Evolutionary conservation across 2,797 vertebrate species (phyloP).

Genomic region (Etheostoma perlongum): DNA sequence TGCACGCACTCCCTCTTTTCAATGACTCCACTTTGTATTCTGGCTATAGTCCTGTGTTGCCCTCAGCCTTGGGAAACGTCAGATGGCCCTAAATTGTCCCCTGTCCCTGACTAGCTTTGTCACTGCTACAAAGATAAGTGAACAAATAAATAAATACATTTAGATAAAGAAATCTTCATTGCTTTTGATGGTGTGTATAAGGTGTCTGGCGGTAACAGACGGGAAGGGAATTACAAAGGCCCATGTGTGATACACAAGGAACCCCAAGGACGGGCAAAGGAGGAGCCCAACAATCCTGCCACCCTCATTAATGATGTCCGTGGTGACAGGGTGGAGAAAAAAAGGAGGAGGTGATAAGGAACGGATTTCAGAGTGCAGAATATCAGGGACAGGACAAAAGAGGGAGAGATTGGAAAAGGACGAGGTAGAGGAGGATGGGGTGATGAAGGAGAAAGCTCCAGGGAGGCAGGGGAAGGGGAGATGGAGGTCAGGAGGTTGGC

Average conservation of each 20-base stretch:
- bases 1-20: background rate
- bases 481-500: constrained; percentile 54
- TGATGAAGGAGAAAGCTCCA: constrained; percentile 44
- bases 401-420: constrained; percentile 14
- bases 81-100: constrained; percentile 33
- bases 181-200: constrained; percentile 37
- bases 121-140: constrained; percentile 31
- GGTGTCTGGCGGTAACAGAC: constrained; percentile 28
- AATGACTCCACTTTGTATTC: constrained; percentile 32
- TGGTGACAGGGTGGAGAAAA: constrained; percentile 15
- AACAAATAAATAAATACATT: constrained; percentile 26
- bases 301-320: constrained; percentile 35
- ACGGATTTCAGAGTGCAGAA: constrained; percentile 46
- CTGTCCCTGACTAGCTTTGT: constrained; percentile 56
- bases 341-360: constrained; percentile 29
- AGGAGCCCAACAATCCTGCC: constrained; percentile 41
- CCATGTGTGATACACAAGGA: constrained; percentile 11
- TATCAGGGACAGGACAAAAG: constrained; percentile 41
- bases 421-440: constrained; percentile 14
- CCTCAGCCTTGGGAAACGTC: constrained; percentile 36
- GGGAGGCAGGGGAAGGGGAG: constrained; percentile 46
- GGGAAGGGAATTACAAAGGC: constrained; percentile 26
- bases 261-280: constrained; percentile 67
- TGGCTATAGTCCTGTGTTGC: constrained; percentile 7
- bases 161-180: constrained; percentile 21